Evolutionary conservation across 1,140 invertebrate species (phyloP).

Genomic region (Heliconius melpomene): DNA sequence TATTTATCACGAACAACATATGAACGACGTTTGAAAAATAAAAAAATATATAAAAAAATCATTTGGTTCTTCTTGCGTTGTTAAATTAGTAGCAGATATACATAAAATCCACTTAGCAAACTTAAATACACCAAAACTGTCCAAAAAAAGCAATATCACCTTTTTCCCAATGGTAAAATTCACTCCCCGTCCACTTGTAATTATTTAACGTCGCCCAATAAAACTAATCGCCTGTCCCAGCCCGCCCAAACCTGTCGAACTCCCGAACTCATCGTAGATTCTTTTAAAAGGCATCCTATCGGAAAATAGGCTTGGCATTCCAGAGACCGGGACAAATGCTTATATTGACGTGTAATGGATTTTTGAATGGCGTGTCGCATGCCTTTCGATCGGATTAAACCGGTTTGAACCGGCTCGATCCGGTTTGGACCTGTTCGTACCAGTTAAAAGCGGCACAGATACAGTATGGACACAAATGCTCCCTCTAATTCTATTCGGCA

Average conservation of each 20-base stretch:
- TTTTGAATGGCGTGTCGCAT: conserved; percentile 61
- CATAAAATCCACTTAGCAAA: background rate
- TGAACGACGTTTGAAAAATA: too few relatives aligned
- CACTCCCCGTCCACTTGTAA: background rate
- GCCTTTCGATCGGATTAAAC: conserved; percentile 43
- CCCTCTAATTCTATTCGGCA: conserved; percentile 36
- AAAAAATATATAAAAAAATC: too few relatives aligned
- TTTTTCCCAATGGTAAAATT: background rate
- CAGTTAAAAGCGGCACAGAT: conserved; percentile 38
- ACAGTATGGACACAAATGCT: conserved; percentile 18
- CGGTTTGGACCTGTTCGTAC: conserved; percentile 8
- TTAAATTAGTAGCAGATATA: background rate
- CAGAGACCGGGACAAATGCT: conserved; percentile 48
- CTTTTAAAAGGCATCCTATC: conserved; percentile 38
- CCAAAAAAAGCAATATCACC: background rate
- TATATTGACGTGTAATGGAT: conserved; percentile 70
- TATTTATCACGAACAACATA: too few relatives aligned
- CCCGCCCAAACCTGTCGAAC: background rate
- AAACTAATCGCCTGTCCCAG: conserved; percentile 2
- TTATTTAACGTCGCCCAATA: conserved; percentile 14
- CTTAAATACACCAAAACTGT: background rate
- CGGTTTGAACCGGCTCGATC: conserved; percentile 37
- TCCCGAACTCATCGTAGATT: conserved; percentile 6
- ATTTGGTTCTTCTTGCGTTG: background rate
- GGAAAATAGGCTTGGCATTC: conserved; percentile 38